These are phyloP conservation scores for Synanthedon myopaeformis DNA, from an alignment of 2,888 invertebrate genomes.

Conservation along the genomic window DNA sequence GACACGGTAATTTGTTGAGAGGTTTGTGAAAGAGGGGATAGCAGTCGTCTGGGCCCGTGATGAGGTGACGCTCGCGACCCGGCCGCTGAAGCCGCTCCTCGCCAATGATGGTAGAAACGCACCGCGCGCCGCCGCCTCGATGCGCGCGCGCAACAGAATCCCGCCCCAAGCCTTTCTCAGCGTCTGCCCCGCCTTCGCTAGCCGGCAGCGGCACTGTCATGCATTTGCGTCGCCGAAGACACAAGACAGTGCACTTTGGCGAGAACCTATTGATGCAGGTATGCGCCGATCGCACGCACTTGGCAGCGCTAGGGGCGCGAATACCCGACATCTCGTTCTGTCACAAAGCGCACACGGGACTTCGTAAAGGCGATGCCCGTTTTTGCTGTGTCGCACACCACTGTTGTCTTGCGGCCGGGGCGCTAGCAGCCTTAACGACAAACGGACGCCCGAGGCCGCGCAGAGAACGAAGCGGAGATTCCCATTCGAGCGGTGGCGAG, in stretches of 20 bases:
- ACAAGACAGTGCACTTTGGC: constrained; percentile 84
- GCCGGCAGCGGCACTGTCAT: constrained; percentile 63
- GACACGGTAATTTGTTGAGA: constrained; percentile 17
- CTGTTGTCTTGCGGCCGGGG: constrained; percentile 58
- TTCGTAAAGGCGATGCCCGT: constrained; percentile 50
- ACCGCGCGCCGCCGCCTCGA: constrained; percentile 59
- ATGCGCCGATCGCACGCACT: constrained; percentile 75
- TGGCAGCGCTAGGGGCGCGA: constrained; percentile 60
- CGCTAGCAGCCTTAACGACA: constrained; percentile 46
- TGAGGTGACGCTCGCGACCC: constrained; percentile 63
- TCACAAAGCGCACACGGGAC: constrained; percentile 57
- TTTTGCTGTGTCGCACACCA: constrained; percentile 66
- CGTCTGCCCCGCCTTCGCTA: constrained; percentile 69
- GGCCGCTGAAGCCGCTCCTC: constrained; percentile 63
- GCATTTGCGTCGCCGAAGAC: constrained; percentile 76
- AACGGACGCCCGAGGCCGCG: constrained; percentile 47
- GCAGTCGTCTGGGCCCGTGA: constrained; percentile 31
- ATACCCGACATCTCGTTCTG: constrained; percentile 63
- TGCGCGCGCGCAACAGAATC: constrained; percentile 53
- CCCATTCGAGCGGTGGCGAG: constrained; percentile 63
- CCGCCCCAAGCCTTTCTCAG: constrained; percentile 62
- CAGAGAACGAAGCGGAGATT: constrained; percentile 54
- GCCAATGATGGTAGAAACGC: constrained; percentile 70
- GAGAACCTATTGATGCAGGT: constrained; percentile 81
- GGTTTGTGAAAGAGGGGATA: constrained; percentile 19